Percentiles rank a stretch among this genome's conserved stretches.
Conservation (phyloP, 2,888 invertebrate genomes). For the Mimumesa dahlbomi region DNA sequence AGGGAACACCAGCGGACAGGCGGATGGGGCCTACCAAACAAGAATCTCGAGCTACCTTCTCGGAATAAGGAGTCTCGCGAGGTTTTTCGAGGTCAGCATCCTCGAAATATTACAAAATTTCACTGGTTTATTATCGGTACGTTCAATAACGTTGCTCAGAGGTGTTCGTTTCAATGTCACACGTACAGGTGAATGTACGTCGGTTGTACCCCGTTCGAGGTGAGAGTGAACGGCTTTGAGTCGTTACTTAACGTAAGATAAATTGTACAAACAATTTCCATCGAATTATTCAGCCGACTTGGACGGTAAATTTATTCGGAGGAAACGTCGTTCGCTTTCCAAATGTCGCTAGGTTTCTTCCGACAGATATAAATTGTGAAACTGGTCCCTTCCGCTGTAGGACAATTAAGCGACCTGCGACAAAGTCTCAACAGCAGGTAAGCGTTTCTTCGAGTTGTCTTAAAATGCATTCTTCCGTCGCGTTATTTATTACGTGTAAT, state of each 20-base stretch:
- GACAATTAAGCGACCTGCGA: slow-evolving; percentile 63
- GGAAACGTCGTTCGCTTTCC: slow-evolving; percentile 59
- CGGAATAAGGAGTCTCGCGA: slow-evolving; percentile 60
- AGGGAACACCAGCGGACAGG: slow-evolving; percentile 60
- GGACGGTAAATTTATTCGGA: slow-evolving; percentile 40
- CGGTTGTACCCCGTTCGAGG: not conserved
- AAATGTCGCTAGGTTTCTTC: slow-evolving; percentile 67
- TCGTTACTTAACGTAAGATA: not conserved
- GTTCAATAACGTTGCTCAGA: not conserved
- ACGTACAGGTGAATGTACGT: not conserved
- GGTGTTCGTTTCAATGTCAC: not conserved
- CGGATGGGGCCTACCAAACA: slow-evolving; percentile 60
- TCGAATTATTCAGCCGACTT: slow-evolving; percentile 20
- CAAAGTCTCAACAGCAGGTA: slow-evolving; percentile 62
- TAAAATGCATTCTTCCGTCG: slow-evolving; percentile 25
- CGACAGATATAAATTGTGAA: slow-evolving; percentile 61
- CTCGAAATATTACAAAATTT: slow-evolving; percentile 59
- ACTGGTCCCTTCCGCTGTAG: slow-evolving; percentile 37
- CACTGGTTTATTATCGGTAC: not conserved
- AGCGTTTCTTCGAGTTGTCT: slow-evolving; percentile 56
- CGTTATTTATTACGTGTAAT: not conserved
- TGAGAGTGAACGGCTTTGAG: not conserved
- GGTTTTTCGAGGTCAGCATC: slow-evolving; percentile 55
- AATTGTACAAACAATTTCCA: slow-evolving; percentile 1
- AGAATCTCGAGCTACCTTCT: slow-evolving; percentile 69